Evolutionary conservation across 2,888 invertebrate genomes (phyloP).

Genomic region (Heliconius cydno): DNA sequence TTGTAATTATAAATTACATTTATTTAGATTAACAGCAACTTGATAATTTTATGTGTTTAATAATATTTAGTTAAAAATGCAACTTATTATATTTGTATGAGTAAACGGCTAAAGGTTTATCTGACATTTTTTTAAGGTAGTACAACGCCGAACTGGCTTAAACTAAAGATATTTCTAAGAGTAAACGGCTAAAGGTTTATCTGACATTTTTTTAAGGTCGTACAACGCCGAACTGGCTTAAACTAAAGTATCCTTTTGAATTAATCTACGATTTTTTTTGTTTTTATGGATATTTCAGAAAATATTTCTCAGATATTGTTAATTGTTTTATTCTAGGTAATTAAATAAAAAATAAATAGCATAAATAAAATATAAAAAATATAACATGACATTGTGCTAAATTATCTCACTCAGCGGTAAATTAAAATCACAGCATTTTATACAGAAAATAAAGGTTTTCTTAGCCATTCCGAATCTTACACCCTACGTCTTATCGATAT

Average conservation of each 20-base stretch:
- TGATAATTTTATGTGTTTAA: neutral
- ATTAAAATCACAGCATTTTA: constrained; percentile 24
- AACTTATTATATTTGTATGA: neutral
- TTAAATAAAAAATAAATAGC: neutral
- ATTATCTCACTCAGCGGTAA: constrained; percentile 14
- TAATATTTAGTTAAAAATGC: neutral
- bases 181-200: neutral
- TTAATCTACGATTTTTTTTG: too few relatives aligned
- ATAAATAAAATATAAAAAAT: neutral
- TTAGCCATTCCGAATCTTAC: constrained; percentile 2
- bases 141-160: too few relatives aligned
- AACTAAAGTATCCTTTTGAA: too few relatives aligned
- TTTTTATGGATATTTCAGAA: too few relatives aligned
- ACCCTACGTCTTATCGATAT: constrained; percentile 25
- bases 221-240: too few relatives aligned
- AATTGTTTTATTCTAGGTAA: neutral
- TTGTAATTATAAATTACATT: constrained; percentile 10
- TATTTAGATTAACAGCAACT: neutral
- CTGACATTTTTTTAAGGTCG: too few relatives aligned
- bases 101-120: neutral
- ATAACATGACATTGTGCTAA: constrained; percentile 3
- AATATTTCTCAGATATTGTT: too few relatives aligned
- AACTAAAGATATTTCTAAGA: neutral
- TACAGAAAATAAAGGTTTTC: neutral
- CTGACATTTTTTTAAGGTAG: too few relatives aligned